Evolutionary conservation across 2,888 invertebrate genomes (phyloP), one percentile per base, ranked within the genome.

Genomic region (Chaetogeoica ovagalla): DNA sequence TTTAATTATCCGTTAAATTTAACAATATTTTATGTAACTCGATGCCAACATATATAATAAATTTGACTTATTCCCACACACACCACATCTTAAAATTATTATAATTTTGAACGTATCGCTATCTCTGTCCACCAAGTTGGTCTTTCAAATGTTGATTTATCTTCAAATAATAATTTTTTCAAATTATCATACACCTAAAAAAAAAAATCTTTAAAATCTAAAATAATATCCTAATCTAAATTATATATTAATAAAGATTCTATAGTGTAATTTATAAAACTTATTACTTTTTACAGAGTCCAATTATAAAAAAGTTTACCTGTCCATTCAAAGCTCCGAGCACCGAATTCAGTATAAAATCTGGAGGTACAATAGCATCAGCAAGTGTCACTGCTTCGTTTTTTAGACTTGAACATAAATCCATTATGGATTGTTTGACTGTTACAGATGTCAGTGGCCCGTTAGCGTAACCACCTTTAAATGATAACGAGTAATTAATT

Each of bases 71-170:
- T 17, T 43, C 43, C 30, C 30, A 1, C 43, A 43, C 9, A 43
- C 17, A 48, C 8, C 55, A 21, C 43, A 15, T 43, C 23, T 6
- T 55, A 43, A 7, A 68, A 15, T 7, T 17, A 48, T 81, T 75
- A 82, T n/a, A 82, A 66, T 62, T 82, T 82, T 2, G 82, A 82
- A 30, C 74, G 76, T 21, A 72, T 52, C 23, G 77, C 76, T 71
- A 92, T 90, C 84, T 93, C 92, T 57, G 88, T 87, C 94, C 94
- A 94, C 94, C 94, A 94, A 19, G 86, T 84, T 0, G 94, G 92
- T n/a, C 93, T 89, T 77, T 90, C 87, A 85, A 93, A 87, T 0
- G 90, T 89, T 17, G 90, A 90, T 0, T 92, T 90, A 83, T 89
- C 88, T 63, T 90, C 89, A 85, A 90, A 88, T 83, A 94, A 89